Evolutionary conservation across 1,140 invertebrate species (phyloP).

Genomic region (Bombyx mandarina): DNA sequence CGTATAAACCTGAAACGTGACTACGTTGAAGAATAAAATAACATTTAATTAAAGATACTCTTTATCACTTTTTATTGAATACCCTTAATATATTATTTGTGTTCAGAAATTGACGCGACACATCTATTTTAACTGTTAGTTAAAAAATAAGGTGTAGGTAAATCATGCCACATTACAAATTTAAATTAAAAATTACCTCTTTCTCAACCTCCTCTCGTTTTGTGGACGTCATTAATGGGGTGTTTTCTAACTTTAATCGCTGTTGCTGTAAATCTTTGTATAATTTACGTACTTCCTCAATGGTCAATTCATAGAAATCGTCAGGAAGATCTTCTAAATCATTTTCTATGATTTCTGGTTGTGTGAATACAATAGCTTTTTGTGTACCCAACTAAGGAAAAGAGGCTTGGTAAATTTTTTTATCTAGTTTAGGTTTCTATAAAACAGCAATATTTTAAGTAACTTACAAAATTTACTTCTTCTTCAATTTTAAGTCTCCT

Average conservation of each 20-base stretch:
- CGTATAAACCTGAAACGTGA: too few relatives aligned
- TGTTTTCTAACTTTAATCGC: constrained; percentile 74
- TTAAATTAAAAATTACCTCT: constrained; percentile 42
- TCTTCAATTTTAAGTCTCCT: constrained; percentile 52
- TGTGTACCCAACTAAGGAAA: constrained; percentile 74
- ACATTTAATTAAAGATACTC: too few relatives aligned
- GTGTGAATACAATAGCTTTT: constrained; percentile 78
- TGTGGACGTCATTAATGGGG: constrained; percentile 77
- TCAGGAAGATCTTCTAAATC: constrained; percentile 80
- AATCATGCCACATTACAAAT: background rate
- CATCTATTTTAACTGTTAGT: too few relatives aligned
- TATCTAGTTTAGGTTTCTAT: too few relatives aligned
- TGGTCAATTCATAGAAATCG: constrained; percentile 87
- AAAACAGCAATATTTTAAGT: constrained; percentile 7
- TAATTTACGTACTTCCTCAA: constrained; percentile 82
- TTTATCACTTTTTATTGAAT: too few relatives aligned
- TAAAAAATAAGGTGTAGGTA: too few relatives aligned
- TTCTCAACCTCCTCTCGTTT: constrained; percentile 75
- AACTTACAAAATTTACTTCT: constrained; percentile 70
- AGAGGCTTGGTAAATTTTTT: too few relatives aligned
- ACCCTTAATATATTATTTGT: too few relatives aligned
- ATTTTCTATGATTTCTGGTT: constrained; percentile 72
- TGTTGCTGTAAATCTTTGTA: constrained; percentile 78
- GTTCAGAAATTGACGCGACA: too few relatives aligned
- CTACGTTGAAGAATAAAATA: too few relatives aligned